Evolutionary conservation across 2,888 invertebrate species (phyloP), one percentile per base, ranked within the genome.

Genomic region (Microctonus brassicae): DNA sequence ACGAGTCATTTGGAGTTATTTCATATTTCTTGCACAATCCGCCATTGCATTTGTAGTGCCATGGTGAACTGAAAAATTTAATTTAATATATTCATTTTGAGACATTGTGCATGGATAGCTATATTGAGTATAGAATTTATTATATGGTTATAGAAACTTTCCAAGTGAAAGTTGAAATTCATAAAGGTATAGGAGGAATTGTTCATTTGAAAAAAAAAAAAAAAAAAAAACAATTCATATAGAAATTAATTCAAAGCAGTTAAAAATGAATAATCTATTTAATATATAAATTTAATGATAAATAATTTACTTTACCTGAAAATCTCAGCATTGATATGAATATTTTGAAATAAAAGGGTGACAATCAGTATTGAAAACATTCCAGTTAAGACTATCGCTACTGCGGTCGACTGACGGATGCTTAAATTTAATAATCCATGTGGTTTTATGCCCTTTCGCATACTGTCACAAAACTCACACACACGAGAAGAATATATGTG

Each of bases 11-110:
- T 6, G 76, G 36, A 1, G 81, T 82, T 34, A 83, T 82, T 69
- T 78, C 73, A 2, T 73, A 65, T 20, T 87, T 87, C 60, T 81
- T 80, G 73, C 87, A 87, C 3, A 79, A 70, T n/a, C 86, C 86
- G 3, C 73, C 79, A 1, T 80, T 76, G 74, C 87, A 87, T 57
- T 81, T 77, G 76, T 84, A 87, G 61, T 86, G 84, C 87, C 87
- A 87, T 53, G 82, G 83, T 10, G 82, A 83, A 22, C 86, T 86
- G 72, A 11, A 60, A n/a, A 73, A 17, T 52, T 4, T n/a, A 39
- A 52, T 61, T 17, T 7, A 63, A 34, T 52, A 29, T 20, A 64
- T 22, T 22, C 36, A 39, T 62, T 62, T 62, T 20, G 10, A 22
- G 20, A 11, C 4, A 2, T 13, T 62, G 22, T 13, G n/a, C 39